Evolutionary conservation across 2,113 vertebrate genomes (phyloP).

Genomic region (Burhinus oedicnemus): DNA sequence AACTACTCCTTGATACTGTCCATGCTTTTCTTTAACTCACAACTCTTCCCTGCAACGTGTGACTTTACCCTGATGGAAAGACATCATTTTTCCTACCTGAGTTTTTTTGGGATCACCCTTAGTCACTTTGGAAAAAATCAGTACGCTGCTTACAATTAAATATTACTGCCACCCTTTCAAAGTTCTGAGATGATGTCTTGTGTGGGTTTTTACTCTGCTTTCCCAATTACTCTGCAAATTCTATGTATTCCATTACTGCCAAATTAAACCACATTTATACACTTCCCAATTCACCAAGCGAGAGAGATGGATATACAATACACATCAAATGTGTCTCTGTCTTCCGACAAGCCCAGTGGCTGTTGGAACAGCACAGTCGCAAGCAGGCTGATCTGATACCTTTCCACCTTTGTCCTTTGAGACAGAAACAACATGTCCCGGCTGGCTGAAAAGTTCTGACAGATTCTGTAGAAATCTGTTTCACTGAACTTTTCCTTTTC

Average conservation of each 20-base stretch:
- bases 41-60: not conserved
- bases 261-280: not conserved
- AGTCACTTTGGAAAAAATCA: not conserved
- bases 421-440: not conserved
- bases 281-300: not conserved
- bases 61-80: not conserved
- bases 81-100: not conserved
- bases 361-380: not conserved
- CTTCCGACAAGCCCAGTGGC: fast-evolving
- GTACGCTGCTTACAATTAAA: not conserved
- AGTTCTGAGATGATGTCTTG: not conserved
- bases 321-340: not conserved
- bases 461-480: not conserved
- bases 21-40: not conserved
- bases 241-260: not conserved
- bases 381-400: not conserved
- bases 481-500: not conserved
- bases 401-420: not conserved
- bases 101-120: not conserved
- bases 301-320: not conserved
- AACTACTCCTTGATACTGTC: not conserved
- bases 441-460: not conserved
- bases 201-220: not conserved
- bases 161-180: not conserved
- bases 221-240: not conserved